phyloP scores from a whole-genome alignment of 2,888 invertebrate species.

The Oligia latruncula region DNA sequence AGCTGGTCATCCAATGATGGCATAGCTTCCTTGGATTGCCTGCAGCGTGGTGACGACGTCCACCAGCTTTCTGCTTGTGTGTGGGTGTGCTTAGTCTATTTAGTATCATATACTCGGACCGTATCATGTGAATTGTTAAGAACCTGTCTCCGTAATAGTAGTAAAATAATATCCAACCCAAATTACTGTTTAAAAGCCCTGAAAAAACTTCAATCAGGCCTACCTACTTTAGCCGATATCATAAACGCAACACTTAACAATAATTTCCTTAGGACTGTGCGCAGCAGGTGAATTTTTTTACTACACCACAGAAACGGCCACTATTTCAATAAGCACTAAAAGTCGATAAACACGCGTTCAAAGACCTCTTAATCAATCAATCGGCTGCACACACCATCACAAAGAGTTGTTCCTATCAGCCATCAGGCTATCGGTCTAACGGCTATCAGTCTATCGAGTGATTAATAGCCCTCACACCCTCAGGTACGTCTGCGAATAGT shows the following conservation, averaged over 20 bases:
- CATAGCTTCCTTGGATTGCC: too few species aligned
- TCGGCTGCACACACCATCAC: constrained; percentile 51
- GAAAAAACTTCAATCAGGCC: not conserved
- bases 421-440: constrained; percentile 43
- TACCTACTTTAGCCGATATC: not conserved
- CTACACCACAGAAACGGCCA: not conserved
- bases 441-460: constrained; percentile 67
- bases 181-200: not conserved
- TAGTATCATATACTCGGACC: not conserved
- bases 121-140: not conserved
- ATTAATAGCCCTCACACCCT: constrained; percentile 75
- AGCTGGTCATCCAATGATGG: too few species aligned
- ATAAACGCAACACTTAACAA: not conserved
- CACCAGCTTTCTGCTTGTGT: too few species aligned
- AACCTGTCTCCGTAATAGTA: not conserved
- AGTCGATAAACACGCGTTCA: not conserved
- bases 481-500: constrained; percentile 65
- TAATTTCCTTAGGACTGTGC: not conserved
- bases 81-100: not conserved
- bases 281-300: not conserved
- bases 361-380: constrained; percentile 63
- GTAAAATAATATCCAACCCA: not conserved
- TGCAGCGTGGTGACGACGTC: too few species aligned
- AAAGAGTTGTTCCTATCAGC: constrained; percentile 67
- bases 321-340: not conserved